phyloP scores from a whole-genome alignment of 2,797 vertebrate genomes.

The Peromyscus attwateri region DNA sequence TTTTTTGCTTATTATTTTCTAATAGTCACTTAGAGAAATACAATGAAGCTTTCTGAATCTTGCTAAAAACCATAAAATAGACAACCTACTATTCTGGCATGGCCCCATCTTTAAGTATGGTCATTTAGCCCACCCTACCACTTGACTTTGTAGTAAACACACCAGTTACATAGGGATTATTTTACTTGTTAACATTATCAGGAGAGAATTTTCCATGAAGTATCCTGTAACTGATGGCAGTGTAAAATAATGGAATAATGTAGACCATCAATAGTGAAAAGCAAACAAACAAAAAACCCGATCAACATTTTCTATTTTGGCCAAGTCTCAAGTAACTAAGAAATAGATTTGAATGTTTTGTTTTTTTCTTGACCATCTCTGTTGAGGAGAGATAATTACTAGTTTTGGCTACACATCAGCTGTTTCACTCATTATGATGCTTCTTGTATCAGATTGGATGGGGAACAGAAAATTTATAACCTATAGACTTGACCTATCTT shows the following conservation, averaged over 20 bases:
- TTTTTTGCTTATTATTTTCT: conserved; percentile 78
- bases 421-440: neutral
- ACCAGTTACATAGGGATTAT: conserved; percentile 61
- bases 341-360: neutral
- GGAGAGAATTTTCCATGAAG: conserved; percentile 3
- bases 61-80: conserved; percentile 58
- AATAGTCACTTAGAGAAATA: conserved; percentile 73
- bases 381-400: neutral
- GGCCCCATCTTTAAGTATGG: conserved; percentile 44
- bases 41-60: conserved; percentile 50
- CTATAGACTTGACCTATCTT: neutral
- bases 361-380: neutral
- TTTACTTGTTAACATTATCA: conserved; percentile 46
- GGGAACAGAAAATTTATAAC: no score
- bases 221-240: conserved; percentile 13
- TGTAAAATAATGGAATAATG: conserved; percentile 61
- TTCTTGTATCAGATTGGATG: neutral
- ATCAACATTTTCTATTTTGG: neutral
- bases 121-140: conserved; percentile 64
- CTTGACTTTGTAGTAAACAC: conserved; percentile 33
- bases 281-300: neutral
- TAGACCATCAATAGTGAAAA: conserved; percentile 12
- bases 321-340: neutral
- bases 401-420: neutral
- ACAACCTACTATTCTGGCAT: conserved; percentile 35